Conservation (phyloP, 2,113 vertebrate genomes). For the Oncorhynchus tshawytscha region DNA sequence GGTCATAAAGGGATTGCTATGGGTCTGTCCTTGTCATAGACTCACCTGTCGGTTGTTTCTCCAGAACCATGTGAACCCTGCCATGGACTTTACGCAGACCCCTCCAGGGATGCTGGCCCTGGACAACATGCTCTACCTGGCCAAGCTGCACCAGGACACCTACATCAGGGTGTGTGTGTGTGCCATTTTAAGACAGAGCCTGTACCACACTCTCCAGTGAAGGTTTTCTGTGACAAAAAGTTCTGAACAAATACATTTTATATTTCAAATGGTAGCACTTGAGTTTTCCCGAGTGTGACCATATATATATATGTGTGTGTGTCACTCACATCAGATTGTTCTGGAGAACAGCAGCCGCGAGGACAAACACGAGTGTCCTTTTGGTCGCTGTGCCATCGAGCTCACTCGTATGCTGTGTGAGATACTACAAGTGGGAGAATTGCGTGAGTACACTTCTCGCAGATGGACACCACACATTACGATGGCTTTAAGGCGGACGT, state of each 20-base stretch:
- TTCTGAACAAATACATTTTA: not conserved
- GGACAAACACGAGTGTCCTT: conserved; percentile 96
- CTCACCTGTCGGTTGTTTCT: conserved; percentile 13
- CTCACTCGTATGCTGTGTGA: conserved; percentile 95
- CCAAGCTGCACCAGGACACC: conserved; percentile 93
- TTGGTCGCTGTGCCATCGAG: conserved; percentile 96
- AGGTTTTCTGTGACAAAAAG: not conserved
- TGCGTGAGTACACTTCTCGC: conserved; percentile 81
- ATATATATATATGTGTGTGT: conserved; percentile 15
- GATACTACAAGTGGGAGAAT: conserved; percentile 94
- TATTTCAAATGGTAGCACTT: too few species aligned
- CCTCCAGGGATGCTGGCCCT: conserved; percentile 95
- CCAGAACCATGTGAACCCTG: conserved; percentile 96
- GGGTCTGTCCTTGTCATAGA: not conserved
- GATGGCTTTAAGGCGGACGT: not conserved
- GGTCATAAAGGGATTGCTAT: not conserved
- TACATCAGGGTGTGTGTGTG: conserved; percentile 89
- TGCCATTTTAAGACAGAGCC: too few species aligned
- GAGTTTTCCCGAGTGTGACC: conserved; percentile 7
- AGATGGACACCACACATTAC: not conserved
- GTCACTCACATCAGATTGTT: conserved; percentile 79
- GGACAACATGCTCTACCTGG: conserved; percentile 98
- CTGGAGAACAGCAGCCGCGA: conserved; percentile 97
- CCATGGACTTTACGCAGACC: conserved; percentile 95
- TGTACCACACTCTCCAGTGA: not conserved